Evolutionary conservation across 2,797 vertebrate species (phyloP), one percentile per base, ranked within the genome.

Genomic region (Merluccius polli): DNA sequence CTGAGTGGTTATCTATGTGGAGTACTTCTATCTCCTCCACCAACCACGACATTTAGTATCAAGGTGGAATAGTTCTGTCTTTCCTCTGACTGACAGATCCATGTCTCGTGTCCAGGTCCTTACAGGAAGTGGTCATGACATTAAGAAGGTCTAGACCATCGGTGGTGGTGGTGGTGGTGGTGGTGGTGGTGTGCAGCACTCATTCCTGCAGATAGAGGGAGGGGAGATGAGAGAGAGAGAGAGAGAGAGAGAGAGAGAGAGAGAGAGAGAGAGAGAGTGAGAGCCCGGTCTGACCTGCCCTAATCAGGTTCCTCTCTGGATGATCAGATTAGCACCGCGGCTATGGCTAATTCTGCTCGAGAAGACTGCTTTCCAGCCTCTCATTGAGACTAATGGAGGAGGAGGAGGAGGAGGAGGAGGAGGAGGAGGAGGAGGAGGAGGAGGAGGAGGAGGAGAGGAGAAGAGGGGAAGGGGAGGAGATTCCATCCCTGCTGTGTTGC

Each of bases 261-360:
- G 80, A 73, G 80, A 89, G 88, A 83, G 88, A 83, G 77, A 75
- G 84, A 70, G 31, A 15, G 48, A 31, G 67, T 1, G 41, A 77
- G 63, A 74, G 82, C 52, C 52, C 59, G 81, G 79, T 75, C 80
- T 79, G 74, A 75, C 82, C 79, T 59, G 82, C 11, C 74, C 73
- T 93, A 92, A 93, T 92, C 87, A 88, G 80, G 89, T 90, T 93
- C 75, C 82, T 59, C 30, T 70, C 80, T 85, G 67, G 67, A 81
- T 89, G 87, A 92, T 93, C 88, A 15, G 73, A 93, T 94, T 90
- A 90, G 75, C 86, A 82, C 75, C 79, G 83, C 83, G 8, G 38
- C 86, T 84, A 77, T 86, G 52, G 76, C 84, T 92, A 86, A 87
- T 93, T 91, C 89, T 74, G 84, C 88, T 79, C 35, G 85, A 90